A percentile compares a stretch with the other conserved stretches of the same genome.
Conservation (phyloP, 2,797 vertebrate species). For the Todus mexicanus region DNA sequence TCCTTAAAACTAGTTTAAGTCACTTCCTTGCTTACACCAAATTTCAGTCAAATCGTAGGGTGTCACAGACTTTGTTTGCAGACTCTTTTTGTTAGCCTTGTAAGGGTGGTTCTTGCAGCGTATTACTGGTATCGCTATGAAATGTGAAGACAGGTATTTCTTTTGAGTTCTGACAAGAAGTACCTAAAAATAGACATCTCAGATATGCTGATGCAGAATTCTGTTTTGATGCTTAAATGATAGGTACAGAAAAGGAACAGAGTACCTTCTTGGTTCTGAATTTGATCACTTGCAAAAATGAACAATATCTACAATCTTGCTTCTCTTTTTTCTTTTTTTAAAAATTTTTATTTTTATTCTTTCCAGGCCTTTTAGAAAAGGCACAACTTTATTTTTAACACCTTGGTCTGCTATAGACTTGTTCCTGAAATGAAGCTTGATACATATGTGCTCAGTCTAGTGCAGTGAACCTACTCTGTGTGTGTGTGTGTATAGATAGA, state of each 20-base stretch:
- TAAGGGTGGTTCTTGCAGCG: constrained; percentile 19
- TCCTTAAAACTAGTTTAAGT: not conserved
- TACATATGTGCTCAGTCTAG: not conserved
- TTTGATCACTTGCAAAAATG: not conserved
- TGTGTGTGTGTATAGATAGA: not conserved
- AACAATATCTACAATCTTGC: not conserved
- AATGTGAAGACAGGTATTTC: not conserved
- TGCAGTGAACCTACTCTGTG: not conserved
- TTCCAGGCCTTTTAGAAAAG: not conserved
- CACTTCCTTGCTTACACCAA: not conserved
- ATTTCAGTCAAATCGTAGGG: not conserved
- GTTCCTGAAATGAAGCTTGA: constrained; percentile 8
- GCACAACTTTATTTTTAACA: not conserved
- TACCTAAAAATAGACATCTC: not conserved
- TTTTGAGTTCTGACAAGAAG: constrained; percentile 14
- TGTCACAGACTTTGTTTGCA: not conserved
- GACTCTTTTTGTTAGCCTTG: not conserved
- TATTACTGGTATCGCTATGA: not conserved
- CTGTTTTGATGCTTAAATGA: not conserved
- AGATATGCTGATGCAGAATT: constrained; percentile 1
- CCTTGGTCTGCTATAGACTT: not conserved
- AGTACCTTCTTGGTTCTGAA: constrained; percentile 9
- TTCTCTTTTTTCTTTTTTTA: not conserved
- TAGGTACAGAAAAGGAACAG: not conserved
- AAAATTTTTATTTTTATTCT: not conserved